phyloP scores from a whole-genome alignment of 1,140 invertebrate species.

The Penaeus indicus region DNA sequence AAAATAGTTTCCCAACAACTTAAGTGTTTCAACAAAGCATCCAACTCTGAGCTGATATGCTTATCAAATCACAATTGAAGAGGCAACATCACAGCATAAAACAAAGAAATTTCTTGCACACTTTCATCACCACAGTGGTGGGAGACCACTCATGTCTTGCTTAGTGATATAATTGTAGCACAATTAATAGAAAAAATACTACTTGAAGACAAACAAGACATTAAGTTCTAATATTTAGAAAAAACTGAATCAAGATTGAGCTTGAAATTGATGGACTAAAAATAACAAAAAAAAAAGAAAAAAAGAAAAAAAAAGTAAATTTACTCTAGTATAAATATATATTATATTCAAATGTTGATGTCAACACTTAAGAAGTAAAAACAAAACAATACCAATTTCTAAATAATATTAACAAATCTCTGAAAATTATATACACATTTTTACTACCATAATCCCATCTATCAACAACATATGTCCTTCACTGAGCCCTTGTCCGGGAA shows the following conservation, averaged over 20 bases:
- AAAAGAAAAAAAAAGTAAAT: slow-evolving; percentile 21
- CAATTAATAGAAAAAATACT: not conserved
- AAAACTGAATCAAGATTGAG: slow-evolving; percentile 31
- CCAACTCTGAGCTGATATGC: slow-evolving; percentile 39
- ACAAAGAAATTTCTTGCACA: slow-evolving; percentile 6
- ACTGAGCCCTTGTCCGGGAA: not conserved
- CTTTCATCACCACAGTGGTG: slow-evolving; percentile 26
- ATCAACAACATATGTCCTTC: slow-evolving; percentile 28
- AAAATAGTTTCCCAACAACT: not conserved
- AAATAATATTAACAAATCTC: slow-evolving; percentile 47
- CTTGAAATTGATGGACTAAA: slow-evolving; percentile 35
- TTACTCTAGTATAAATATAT: slow-evolving; percentile 40
- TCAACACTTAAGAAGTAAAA: slow-evolving; percentile 45
- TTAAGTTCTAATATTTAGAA: slow-evolving; percentile 6
- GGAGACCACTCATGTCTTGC: slow-evolving; percentile 22
- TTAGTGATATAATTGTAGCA: too few species aligned
- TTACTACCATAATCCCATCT: slow-evolving; percentile 29
- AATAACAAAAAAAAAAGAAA: slow-evolving; percentile 17
- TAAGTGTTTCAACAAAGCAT: slow-evolving; percentile 48
- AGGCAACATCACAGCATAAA: slow-evolving; percentile 33
- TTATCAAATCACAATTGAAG: slow-evolving; percentile 22
- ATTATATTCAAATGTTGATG: slow-evolving; percentile 39
- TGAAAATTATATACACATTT: slow-evolving; percentile 46
- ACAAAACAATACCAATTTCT: slow-evolving; percentile 44
- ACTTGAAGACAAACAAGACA: not conserved